phyloP scores from a whole-genome alignment of 2,797 vertebrate species.

The Halcyon chelicuti region DNA sequence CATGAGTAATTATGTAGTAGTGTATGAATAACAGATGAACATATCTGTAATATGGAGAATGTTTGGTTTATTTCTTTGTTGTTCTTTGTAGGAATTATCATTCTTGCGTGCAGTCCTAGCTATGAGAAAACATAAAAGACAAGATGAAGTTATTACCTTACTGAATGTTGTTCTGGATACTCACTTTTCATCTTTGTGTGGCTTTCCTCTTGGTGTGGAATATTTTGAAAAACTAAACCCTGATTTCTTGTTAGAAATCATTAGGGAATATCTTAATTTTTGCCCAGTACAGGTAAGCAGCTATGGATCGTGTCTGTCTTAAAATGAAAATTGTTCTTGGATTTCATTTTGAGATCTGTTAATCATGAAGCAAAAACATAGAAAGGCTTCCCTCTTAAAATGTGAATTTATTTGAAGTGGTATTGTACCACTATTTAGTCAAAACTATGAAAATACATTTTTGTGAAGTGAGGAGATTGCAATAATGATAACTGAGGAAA shows the following conservation, averaged over 20 bases:
- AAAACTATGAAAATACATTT: not conserved
- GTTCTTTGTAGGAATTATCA: conserved; percentile 85
- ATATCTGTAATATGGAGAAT: not conserved
- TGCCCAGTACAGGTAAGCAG: conserved; percentile 89
- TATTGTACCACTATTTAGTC: not conserved
- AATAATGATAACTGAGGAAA: not conserved
- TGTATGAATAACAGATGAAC: not conserved
- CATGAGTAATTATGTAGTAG: not conserved
- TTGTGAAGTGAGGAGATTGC: not conserved
- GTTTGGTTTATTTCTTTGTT: not conserved
- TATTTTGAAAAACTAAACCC: conserved; percentile 97
- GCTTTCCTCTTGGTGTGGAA: conserved; percentile 91
- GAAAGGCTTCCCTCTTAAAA: not conserved
- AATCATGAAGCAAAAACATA: not conserved
- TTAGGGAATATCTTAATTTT: conserved; percentile 90
- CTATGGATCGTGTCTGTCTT: not conserved
- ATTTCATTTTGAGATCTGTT: not conserved
- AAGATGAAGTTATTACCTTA: conserved; percentile 88
- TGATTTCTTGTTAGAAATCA: conserved; percentile 93
- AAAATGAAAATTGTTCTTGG: not conserved
- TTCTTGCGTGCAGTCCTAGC: conserved; percentile 90
- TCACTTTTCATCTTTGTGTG: conserved; percentile 90
- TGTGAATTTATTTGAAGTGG: not conserved
- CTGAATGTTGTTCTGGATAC: conserved; percentile 92
- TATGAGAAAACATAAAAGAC: conserved; percentile 83